Evolutionary conservation across 1,140 invertebrate species (phyloP), one percentile per base, ranked within the genome.

Genomic region (Nymphalis io): DNA sequence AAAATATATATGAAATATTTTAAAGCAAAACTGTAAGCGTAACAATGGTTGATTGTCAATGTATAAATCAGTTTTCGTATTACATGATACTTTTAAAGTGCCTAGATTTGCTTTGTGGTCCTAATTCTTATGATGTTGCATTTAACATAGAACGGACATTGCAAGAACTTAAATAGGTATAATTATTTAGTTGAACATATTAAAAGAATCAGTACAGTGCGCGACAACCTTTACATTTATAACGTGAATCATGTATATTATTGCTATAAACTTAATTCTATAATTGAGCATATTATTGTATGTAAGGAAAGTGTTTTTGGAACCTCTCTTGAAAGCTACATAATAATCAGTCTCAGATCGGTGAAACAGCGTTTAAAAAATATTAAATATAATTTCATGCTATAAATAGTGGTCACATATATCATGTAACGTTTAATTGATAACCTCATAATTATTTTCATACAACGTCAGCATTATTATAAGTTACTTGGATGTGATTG

Each of bases 81-180:
- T 55, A 23, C 51, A 13, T 55, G 12, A 53, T 21, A 55, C 5
- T 21, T 27, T 55, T 21, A 27, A 53, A 55, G 51, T 55, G 51
- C 51, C 51, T 55, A 55, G 51, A 55, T 55, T 55, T 21, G 1
- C 21, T 20, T 27, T 11, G 12, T 15, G 12, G 16, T 16, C 23
- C 20, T 27, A 53, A 10, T 12, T 53, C 23, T 55, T 15, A n/a
- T 21, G 18, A 16, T 21, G 3, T 16, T 51, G 20, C 8, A 10
- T 16, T 48, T 16, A n/a, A 48, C 11, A 20, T 20, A 18, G 18
- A 46, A 21, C 6, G 46, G 16, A 51, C 8, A 46, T 46, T 16
- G 8, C n/a, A 16, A n/a, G 16, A 46, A 46, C 15, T 11, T 16
- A 3, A 51, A 51, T 20, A 20, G 5, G 2, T 20, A 1, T 11